Base-by-base conservation (phyloP, 1,140 invertebrate genomes). In the Conus ventricosus region DNA sequence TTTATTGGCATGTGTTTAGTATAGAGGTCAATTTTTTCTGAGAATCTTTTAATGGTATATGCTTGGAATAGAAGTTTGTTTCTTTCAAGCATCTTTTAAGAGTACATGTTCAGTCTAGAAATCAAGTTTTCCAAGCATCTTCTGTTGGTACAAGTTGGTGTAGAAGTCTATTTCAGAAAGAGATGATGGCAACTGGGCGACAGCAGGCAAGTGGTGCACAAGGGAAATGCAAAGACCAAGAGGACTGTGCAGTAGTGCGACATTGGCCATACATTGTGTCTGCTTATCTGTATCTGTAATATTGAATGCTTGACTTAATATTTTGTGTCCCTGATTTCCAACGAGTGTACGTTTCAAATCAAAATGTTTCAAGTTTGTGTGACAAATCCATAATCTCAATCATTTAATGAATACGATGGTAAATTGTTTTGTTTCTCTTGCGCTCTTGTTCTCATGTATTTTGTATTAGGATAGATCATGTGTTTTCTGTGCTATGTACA, bases 341-440 rank as follows among this genome's bases (percentile, higher is more conserved):
- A 1, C 4, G 11, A 71, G 20, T 13, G 20, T 71, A 1, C 7
- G 67, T 71, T 71, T 71, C 4, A 71, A 71, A 71, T 71, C 67
- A 71, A 71, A 71, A 71, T 71, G 67, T n/a, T 71, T 60, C 8
- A 15, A 8, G 6, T 23, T 71, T 71, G 3, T 71, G 15, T n/a
- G 67, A 71, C 67, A 71, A 71, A 71, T 71, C 67, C 13, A 23
- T 71, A 71, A 71, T 71, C 67, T 71, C 67, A 71, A 71, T 71
- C 67, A 71, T 71, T 8, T 60, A 60, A 60, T 71, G 67, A 71
- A 71, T 63, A 13, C 4, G 67, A 4, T 71, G 20, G 11, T 60
- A 15, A 60, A 60, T 60, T 60, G 57, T 60, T 60, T 60, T 60
- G 8, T 60, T 60, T 60, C 8, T 60, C 8, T 60, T 60, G 8